Evolutionary conservation across 2,113 vertebrate species (phyloP), one percentile per base, ranked within the genome.

Genomic region (Pachycephala philippinensis): DNA sequence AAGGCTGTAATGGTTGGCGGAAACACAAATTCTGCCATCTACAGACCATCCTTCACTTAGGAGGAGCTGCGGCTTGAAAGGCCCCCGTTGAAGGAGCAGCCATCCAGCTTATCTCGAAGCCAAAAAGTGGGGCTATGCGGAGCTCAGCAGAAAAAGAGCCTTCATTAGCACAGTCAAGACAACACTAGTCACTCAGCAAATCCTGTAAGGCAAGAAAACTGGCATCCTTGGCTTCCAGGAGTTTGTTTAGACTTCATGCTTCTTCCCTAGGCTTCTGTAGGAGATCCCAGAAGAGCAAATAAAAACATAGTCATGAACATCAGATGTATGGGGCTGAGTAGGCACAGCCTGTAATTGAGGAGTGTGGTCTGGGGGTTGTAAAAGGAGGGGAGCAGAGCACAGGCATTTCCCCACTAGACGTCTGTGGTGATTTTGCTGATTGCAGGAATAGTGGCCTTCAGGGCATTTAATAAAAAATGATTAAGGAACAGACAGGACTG

Each of bases 381-480:
- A 54, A 27, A 18, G 18, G 21, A 40, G 39, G 45, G 31, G 33
- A 21, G 18, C 52, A 59, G 42, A 31, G n/a, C 0, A 0, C 53
- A 70, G 49, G 68, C 53, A 60, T 74, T 82, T 75, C 44, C 60
- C 31, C 12, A 6, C 64, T n/a, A 71, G 68, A 56, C 0, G 0
- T 49, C 87, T 93, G 47, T 56, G 47, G 63, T 70, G 81, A 52
- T 84, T 91, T 92, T 91, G 42, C 66, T 70, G 71, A 56, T 42
- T 78, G 77, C 50, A 70, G 68, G 60, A 93, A 82, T 23, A 82
- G 42, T 9, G 69, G 68, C 93, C 90, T 93, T 70, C 37, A 30
- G 85, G 95, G 85, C 76, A 68, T 95, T 91, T 93, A 93, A 91
- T 87, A 89, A 95, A 92, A 85, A 78, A 45, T 61, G 3, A 82